Evolutionary conservation across 2,888 invertebrate species (phyloP), one percentile per base, ranked within the genome.

Genomic region (Rhyacophila evoluta): DNA sequence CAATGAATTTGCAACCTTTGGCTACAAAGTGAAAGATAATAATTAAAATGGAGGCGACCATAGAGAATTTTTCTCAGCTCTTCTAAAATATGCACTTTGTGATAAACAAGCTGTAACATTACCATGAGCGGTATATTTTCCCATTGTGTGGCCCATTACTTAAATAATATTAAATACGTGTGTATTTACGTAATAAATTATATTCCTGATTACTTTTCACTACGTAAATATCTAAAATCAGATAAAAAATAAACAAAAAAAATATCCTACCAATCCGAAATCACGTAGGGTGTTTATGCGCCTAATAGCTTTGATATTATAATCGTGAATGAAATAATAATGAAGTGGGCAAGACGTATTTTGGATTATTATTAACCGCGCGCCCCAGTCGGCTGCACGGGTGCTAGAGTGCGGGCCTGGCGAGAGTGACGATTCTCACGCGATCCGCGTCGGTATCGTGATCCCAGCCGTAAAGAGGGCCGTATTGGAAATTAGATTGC

Each of bases 371-470:
- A 41, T 27, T 36, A 73, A n/a, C 27, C 73, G 73, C 36, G 72
- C 27, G 29, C 27, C n/a, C 37, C 72, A 15, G 37, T 11, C 69
- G 75, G n/a, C n/a, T n/a, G n/a, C n/a, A n/a, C n/a, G n/a, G n/a
- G n/a, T 72, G 68, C 27, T 25, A 33, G 29, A 25, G 41, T 55
- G 28, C 41, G n/a, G 36, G 27, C 36, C 55, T 39, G 71, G 67
- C 77, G 74, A 15, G 68, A 12, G 55, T 33, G 74, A 37, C 28
- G 76, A 37, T 29, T 71, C 72, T 76, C 76, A 76, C 79, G 79
- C 79, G 76, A 75, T 36, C 79, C 72, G 55, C 27, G 41, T 25
- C 75, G 38, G 27, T 39, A 15, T 76, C 76, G 76, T 73, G 76
- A 68, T 69, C 27, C 15, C 27, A 69, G 27, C 72, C 76, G 69